Base-by-base conservation (phyloP, 2,888 invertebrate genomes). In the Eupithecia dodoneata region DNA sequence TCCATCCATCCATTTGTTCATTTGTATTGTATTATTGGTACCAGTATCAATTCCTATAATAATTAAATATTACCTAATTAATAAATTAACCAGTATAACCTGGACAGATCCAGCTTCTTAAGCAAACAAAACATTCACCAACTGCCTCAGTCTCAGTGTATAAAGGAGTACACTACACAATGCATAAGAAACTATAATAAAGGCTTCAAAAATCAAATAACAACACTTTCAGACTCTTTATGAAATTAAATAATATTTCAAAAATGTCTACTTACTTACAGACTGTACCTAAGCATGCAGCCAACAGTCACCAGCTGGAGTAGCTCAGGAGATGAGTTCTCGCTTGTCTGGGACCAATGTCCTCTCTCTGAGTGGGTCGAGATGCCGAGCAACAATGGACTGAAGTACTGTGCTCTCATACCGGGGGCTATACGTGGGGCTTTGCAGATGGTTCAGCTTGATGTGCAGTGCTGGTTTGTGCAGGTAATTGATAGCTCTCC, bases 311-410 rank as follows among this genome's bases (percentile, higher is more conserved):
- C 98, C 0, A 98, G 98, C 88, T 99, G 99, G 99, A 98, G 98
- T 85, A 96, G 98, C 9, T 97, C 98, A 0, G 98, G 98, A 0
- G 99, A 99, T 90, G 99, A 99, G 94, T 99, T 99, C 93, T 99
- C 99, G 0, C 96, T 99, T 4, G 96, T 99, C 12, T 97, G 99
- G 90, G 99, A 99, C 88, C 96, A 97, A 75, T 99, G 99, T 93
- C 99, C 99, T 0, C 94, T 99, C 74, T 98, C 98, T 4, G 99
- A 99, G 92, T 98, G 99, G 96, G 99, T 99, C 0, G 99, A 99
- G 92, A 95, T 99, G 88, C 99, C 99, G 0, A 96, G 97, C 85
- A 96, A 96, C 85, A 96, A 97, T 79, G 97, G 97, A 81, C 95
- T 99, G 18, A 98, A 98, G 88, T 99, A 99, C 91, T 98, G 98